phyloP scores from a whole-genome alignment of 2,113 vertebrate species.

The Pipa parva region DNA sequence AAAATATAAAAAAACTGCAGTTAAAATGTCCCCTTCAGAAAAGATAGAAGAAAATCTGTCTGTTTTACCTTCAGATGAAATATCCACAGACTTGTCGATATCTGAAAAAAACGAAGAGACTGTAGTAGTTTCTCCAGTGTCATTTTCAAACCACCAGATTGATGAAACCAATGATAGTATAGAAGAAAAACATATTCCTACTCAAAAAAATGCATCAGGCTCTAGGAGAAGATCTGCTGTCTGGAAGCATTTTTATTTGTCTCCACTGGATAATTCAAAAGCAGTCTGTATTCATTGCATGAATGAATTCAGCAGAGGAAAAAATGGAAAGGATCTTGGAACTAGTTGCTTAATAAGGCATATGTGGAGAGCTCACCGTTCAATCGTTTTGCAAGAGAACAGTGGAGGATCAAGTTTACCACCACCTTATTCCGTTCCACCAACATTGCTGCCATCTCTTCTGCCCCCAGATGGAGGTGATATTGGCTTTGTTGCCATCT shows the following conservation, averaged over 20 bases:
- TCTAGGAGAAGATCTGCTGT: slow-evolving; percentile 89
- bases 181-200: slow-evolving; percentile 64
- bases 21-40: slow-evolving; percentile 75
- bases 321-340: slow-evolving; percentile 94
- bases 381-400: slow-evolving; percentile 92
- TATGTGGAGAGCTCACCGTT: slow-evolving; percentile 93
- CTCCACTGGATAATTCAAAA: slow-evolving; percentile 89
- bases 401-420: slow-evolving; percentile 81
- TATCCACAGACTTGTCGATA: slow-evolving; percentile 67
- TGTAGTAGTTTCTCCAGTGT: slow-evolving; percentile 58
- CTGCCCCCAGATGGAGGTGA: slow-evolving; percentile 66
- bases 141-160: slow-evolving; percentile 60
- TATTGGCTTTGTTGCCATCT: slow-evolving; percentile 60
- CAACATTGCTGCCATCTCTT: slow-evolving; percentile 75
- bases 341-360: slow-evolving; percentile 95
- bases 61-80: slow-evolving; percentile 70
- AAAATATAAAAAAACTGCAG: slow-evolving; percentile 70
- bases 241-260: slow-evolving; percentile 97
- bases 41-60: slow-evolving; percentile 66
- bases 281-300: slow-evolving; percentile 96
- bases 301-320: slow-evolving; percentile 95
- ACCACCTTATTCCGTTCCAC: slow-evolving; percentile 75
- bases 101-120: slow-evolving; percentile 66
- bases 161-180: slow-evolving; percentile 70
- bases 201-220: slow-evolving; percentile 74